Evolutionary conservation across 2,888 invertebrate species (phyloP).

Genomic region (Lagria hirta): DNA sequence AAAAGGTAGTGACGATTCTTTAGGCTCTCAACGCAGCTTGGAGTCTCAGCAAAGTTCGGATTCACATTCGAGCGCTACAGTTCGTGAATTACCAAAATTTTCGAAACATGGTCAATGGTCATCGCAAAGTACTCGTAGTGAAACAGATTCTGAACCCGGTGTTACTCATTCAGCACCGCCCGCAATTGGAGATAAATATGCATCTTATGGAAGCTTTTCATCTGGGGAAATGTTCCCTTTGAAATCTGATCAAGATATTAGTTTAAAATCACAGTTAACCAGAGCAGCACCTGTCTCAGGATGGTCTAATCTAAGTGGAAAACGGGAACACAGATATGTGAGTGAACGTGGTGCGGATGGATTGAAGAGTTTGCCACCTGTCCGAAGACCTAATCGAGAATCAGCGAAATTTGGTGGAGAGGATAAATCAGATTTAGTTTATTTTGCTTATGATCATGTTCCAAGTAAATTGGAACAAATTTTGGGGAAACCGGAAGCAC

Average conservation of each 20-base stretch:
- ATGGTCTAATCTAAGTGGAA: conserved; percentile 24
- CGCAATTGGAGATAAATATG: conserved; percentile 38
- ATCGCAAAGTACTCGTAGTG: conserved; percentile 49
- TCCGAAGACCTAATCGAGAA: conserved; percentile 54
- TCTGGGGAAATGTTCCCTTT: conserved; percentile 27
- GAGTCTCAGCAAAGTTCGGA: conserved; percentile 57
- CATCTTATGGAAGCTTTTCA: conserved; percentile 33
- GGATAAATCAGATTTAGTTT: conserved; percentile 44
- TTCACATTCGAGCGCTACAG: conserved; percentile 42
- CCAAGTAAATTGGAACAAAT: conserved; percentile 52
- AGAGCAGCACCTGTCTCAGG: conserved; percentile 36
- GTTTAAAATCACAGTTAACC: conserved; percentile 36
- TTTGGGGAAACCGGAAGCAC: conserved; percentile 49
- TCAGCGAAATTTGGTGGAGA: conserved; percentile 26
- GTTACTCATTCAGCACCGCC: conserved; percentile 49
- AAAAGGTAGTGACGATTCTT: conserved; percentile 60
- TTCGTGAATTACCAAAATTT: conserved; percentile 29
- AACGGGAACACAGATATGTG: conserved; percentile 29
- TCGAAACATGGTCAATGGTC: conserved; percentile 46
- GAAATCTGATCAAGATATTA: conserved; percentile 25
- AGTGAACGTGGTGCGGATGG: conserved; percentile 23
- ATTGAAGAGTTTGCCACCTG: conserved; percentile 56
- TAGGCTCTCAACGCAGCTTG: conserved; percentile 57
- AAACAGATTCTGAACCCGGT: conserved; percentile 46
- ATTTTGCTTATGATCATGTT: conserved; percentile 41